A percentile compares a stretch with the other conserved stretches of the same genome.
Conservation (phyloP, 2,888 invertebrate genomes). For the Eurois occulta region DNA sequence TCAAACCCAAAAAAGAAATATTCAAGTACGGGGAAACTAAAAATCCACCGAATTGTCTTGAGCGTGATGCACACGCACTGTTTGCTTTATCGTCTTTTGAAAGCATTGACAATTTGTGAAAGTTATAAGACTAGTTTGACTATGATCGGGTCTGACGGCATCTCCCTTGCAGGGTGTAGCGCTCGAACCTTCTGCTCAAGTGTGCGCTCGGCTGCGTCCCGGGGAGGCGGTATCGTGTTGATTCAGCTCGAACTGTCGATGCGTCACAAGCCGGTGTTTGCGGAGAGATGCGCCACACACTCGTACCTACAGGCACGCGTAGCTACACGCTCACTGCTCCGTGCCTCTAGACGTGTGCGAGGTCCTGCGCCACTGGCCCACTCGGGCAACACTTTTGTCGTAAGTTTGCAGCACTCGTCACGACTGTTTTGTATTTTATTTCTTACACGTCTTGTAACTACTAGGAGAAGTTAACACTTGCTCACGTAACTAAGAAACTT, state of each 20-base stretch:
- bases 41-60: not conserved
- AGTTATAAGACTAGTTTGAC: not conserved
- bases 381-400: not conserved
- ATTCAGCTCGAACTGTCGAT: conserved; percentile 66
- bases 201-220: not conserved
- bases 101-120: not conserved
- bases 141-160: not conserved
- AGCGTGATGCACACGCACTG: not conserved
- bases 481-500: not conserved
- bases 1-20: not conserved
- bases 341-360: conserved; percentile 2
- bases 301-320: conserved; percentile 11
- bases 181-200: conserved; percentile 23
- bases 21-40: not conserved
- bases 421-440: not conserved
- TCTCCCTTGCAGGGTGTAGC: not conserved
- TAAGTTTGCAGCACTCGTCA: not conserved
- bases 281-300: conserved; percentile 50
- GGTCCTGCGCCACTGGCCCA: not conserved
- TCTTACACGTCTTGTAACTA: not conserved
- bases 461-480: not conserved
- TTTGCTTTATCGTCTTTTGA: not conserved
- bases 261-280: conserved; percentile 61
- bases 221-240: conserved; percentile 63
- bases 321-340: conserved; percentile 6